Evolutionary conservation across 1,140 invertebrate species (phyloP).

Genomic region (Pogonomyrmex barbatus): DNA sequence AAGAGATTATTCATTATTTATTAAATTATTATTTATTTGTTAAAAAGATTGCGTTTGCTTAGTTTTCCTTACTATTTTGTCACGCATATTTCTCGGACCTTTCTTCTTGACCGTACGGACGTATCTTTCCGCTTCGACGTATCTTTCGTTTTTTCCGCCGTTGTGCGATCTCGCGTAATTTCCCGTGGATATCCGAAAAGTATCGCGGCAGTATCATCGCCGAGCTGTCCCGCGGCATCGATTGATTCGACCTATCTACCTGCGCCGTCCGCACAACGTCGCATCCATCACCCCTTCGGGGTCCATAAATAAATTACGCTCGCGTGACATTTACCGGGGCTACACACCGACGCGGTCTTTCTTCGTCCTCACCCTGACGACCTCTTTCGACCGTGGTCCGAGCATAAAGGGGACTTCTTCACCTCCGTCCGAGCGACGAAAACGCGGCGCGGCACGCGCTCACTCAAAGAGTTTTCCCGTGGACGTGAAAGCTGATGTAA

Average conservation of each 20-base stretch:
- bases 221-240: constrained; percentile 44
- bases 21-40: too few relatives aligned
- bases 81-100: neutral
- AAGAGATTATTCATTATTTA: too few relatives aligned
- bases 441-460: constrained; percentile 55
- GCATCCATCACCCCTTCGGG: constrained; percentile 45
- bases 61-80: neutral
- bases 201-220: constrained; percentile 32
- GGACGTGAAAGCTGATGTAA: constrained; percentile 17
- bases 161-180: constrained; percentile 20
- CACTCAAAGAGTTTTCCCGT: constrained; percentile 69
- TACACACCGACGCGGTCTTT: constrained; percentile 37
- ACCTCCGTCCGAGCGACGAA: constrained; percentile 31
- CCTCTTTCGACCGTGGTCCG: constrained; percentile 44
- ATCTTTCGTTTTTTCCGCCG: neutral
- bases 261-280: constrained; percentile 11
- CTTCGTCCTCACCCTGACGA: constrained; percentile 28
- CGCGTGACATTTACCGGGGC: constrained; percentile 74
- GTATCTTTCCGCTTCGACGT: too few relatives aligned
- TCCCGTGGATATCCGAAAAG: constrained; percentile 35
- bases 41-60: neutral
- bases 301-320: constrained; percentile 77
- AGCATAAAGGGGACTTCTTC: constrained; percentile 45
- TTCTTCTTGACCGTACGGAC: neutral
- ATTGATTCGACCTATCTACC: constrained; percentile 55